These are phyloP conservation scores for Lepidurus arcticus DNA, from an alignment of 1,140 invertebrate species.

Conservation along the genomic window DNA sequence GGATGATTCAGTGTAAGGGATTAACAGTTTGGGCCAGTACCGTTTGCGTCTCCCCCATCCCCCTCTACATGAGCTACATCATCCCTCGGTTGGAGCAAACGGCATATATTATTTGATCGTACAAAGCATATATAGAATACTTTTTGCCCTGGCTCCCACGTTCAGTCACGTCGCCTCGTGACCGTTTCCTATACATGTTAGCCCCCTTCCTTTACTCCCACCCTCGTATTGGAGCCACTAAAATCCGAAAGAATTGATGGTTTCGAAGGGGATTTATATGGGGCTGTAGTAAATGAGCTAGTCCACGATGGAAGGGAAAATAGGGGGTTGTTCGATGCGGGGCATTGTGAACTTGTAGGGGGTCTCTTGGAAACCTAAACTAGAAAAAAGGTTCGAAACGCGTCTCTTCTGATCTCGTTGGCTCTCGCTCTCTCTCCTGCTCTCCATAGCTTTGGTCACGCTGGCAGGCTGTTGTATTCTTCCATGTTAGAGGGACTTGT, in stretches of 20 bases:
- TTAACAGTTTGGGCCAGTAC: no score
- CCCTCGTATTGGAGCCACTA: no score
- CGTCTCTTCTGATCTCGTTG: background rate
- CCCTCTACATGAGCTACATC: no score
- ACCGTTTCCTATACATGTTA: no score
- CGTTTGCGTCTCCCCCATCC: no score
- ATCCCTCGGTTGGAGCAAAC: no score
- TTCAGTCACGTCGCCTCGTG: no score
- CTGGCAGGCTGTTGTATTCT: slow-evolving; percentile 6
- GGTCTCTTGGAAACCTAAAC: background rate
- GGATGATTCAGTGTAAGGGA: no score
- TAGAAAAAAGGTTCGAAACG: background rate
- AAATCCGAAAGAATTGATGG: background rate
- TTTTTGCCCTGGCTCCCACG: no score
- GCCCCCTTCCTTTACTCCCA: no score
- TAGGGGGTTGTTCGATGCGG: background rate
- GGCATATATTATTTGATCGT: no score
- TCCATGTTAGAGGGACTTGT: background rate
- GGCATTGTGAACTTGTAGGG: slow-evolving; percentile 8
- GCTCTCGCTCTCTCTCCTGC: background rate
- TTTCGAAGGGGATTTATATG: background rate
- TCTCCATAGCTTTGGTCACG: background rate
- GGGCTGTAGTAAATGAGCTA: background rate
- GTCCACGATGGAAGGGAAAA: background rate
- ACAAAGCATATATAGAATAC: no score